These are phyloP conservation scores for Micromussa lordhowensis DNA, from an alignment of 92 coral and sea anemone genomes.

Conservation along the genomic window DNA sequence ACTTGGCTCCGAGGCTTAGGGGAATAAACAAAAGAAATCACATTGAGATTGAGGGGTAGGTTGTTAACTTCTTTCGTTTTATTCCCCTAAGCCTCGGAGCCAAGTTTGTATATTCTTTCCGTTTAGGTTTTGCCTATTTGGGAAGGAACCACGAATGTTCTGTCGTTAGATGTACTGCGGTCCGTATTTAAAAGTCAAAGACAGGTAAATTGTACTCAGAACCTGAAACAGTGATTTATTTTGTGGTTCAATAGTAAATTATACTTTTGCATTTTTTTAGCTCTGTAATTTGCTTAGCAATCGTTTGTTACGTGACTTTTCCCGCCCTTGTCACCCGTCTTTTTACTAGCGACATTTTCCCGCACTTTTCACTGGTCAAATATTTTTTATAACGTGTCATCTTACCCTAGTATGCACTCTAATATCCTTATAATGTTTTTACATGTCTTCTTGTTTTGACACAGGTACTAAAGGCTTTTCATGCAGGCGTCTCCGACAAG, in stretches of 20 bases:
- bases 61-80: too few relatives aligned
- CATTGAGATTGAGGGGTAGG: too few relatives aligned
- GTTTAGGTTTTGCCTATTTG: slow-evolving; percentile 87
- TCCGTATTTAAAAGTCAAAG: slow-evolving; percentile 79
- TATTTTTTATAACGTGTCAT: too few relatives aligned
- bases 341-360: too few relatives aligned
- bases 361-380: too few relatives aligned
- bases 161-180: slow-evolving; percentile 85
- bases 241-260: too few relatives aligned
- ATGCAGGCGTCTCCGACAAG: slow-evolving; percentile 62
- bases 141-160: slow-evolving; percentile 97
- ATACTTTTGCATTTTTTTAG: too few relatives aligned
- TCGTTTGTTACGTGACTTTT: background rate
- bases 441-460: background rate
- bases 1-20: too few relatives aligned
- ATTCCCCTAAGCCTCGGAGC: too few relatives aligned
- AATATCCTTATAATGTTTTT: background rate
- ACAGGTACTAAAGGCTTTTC: slow-evolving; percentile 80
- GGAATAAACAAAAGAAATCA: too few relatives aligned
- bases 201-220: background rate
- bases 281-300: background rate
- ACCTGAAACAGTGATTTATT: too few relatives aligned
- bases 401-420: too few relatives aligned
- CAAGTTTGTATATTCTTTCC: background rate
- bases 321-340: background rate